phyloP scores from a whole-genome alignment of 2,113 vertebrate genomes.

The Bos javanicus region DNA sequence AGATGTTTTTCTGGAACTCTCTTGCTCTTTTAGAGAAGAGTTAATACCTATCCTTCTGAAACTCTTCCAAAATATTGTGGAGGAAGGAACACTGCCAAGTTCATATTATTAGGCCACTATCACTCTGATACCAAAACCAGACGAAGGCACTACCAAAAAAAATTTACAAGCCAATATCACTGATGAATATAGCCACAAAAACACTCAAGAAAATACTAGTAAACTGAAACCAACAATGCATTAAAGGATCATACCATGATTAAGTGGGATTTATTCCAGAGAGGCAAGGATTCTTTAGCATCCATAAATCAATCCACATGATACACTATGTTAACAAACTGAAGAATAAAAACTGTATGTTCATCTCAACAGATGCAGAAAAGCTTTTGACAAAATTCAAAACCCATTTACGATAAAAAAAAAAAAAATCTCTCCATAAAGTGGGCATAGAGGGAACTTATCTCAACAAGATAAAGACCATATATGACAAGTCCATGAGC shows the following conservation, averaged over 20 bases:
- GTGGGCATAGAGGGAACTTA: neutral
- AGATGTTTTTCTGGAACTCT: neutral
- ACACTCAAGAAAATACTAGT: neutral
- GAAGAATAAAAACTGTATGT: neutral
- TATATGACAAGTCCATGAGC: neutral
- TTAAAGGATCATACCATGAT: neutral
- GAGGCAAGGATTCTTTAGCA: neutral
- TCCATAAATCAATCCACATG: neutral
- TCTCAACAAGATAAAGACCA: neutral
- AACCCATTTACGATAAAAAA: neutral
- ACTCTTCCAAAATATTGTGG: neutral
- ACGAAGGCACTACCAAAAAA: neutral
- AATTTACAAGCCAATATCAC: neutral
- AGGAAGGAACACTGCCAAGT: neutral
- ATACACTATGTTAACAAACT: neutral
- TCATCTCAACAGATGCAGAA: neutral
- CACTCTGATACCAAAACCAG: neutral
- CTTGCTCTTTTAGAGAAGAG: neutral
- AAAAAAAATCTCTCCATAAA: neutral
- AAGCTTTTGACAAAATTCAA: neutral
- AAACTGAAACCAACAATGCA: neutral
- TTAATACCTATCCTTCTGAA: neutral
- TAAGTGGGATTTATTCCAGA: neutral
- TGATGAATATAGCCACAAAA: neutral
- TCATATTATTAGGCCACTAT: neutral